These are phyloP conservation scores for Falco rusticolus DNA, from an alignment of 2,797 vertebrate species.

Conservation along the genomic window DNA sequence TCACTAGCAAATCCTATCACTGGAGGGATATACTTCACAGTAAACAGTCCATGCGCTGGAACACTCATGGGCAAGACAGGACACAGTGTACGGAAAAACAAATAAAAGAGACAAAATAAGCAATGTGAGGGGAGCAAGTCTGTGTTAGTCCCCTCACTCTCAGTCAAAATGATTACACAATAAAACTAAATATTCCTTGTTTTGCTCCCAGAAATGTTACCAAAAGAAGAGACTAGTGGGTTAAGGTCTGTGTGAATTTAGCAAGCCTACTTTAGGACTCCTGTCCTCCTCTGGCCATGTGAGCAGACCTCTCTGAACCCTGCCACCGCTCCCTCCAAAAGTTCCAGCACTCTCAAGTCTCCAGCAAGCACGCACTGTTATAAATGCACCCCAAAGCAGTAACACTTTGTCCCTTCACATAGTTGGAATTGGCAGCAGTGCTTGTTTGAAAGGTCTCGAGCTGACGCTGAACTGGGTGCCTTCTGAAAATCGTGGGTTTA, in stretches of 20 bases:
- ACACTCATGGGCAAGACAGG: neutral
- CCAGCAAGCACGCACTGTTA: neutral
- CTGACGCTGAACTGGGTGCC: neutral
- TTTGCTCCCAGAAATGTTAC: neutral
- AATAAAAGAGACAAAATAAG: neutral
- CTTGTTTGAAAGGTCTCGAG: neutral
- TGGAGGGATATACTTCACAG: neutral
- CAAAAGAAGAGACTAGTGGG: neutral
- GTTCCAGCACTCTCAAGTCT: neutral
- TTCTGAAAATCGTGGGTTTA: neutral
- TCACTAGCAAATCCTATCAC: neutral
- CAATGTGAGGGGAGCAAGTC: accelerated
- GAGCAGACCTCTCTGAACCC: neutral
- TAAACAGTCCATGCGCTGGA: neutral
- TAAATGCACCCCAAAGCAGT: neutral
- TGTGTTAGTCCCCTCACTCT: neutral
- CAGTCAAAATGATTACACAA: neutral
- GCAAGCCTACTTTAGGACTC: neutral
- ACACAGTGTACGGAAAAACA: neutral
- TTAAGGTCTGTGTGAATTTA: neutral
- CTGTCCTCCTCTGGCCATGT: neutral
- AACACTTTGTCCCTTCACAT: neutral
- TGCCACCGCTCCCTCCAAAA: neutral
- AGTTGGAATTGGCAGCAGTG: neutral
- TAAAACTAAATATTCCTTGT: neutral